Percentiles rank a stretch among this genome's conserved stretches.
Conservation (phyloP, 2,888 invertebrate genomes). For the Acanthosoma haemorrhoidale region DNA sequence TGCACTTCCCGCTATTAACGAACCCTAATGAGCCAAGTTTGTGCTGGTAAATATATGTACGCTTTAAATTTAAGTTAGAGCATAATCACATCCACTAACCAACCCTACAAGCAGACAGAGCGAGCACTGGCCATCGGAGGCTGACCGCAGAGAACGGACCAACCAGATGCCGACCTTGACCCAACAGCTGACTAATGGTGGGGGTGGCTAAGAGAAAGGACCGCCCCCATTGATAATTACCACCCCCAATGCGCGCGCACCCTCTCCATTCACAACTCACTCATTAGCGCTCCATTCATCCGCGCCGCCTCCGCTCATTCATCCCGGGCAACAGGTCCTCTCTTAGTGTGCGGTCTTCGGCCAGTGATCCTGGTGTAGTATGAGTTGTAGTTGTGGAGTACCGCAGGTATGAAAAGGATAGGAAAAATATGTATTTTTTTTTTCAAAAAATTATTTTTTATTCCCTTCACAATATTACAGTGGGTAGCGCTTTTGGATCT, state of each 20-base stretch:
- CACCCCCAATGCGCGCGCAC: background rate
- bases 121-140: background rate
- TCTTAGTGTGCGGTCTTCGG: background rate
- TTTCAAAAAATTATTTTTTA: too few relatives aligned
- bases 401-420: too few relatives aligned
- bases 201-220: conserved; percentile 27
- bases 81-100: too few relatives aligned
- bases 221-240: conserved; percentile 19
- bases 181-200: background rate
- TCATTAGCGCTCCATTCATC: conserved; percentile 11
- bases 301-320: background rate
- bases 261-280: conserved; percentile 12
- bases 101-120: background rate
- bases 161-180: conserved; percentile 6
- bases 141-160: background rate
- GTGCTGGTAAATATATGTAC: too few relatives aligned
- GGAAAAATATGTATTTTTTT: too few relatives aligned
- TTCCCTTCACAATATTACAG: too few relatives aligned
- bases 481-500: too few relatives aligned
- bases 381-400: too few relatives aligned
- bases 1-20: too few relatives aligned
- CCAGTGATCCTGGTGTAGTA: background rate
- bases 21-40: too few relatives aligned
- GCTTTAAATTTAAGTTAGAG: too few relatives aligned
- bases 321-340: background rate